These are phyloP conservation scores for Chlorodrepanis virens DNA, from an alignment of 2,113 vertebrate species.

Conservation along the genomic window DNA sequence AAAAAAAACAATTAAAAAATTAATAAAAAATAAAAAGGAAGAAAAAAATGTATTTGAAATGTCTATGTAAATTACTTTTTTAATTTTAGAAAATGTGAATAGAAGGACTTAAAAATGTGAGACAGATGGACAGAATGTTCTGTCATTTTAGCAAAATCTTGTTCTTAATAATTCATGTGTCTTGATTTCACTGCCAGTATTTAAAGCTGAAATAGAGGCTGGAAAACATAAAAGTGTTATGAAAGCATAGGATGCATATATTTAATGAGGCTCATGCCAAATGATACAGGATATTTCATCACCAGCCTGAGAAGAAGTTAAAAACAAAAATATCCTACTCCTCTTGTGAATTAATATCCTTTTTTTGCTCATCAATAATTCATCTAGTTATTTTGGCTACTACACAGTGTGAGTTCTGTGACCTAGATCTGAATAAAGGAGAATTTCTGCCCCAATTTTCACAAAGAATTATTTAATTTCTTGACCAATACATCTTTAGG, in stretches of 20 bases:
- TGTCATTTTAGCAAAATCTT: neutral
- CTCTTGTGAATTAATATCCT: slow-evolving; percentile 17
- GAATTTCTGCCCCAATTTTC: neutral
- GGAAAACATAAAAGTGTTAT: neutral
- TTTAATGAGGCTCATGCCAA: neutral
- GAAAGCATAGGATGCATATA: neutral
- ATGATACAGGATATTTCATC: neutral
- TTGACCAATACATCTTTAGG: neutral
- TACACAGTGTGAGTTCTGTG: neutral
- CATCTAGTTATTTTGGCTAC: slow-evolving; percentile 28
- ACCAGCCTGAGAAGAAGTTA: neutral
- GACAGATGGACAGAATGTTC: neutral
- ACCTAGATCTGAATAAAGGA: slow-evolving; percentile 30
- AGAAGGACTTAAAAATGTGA: neutral
- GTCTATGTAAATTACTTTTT: neutral
- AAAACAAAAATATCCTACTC: slow-evolving; percentile 13
- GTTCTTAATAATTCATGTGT: neutral
- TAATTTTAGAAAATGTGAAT: neutral
- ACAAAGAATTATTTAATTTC: neutral
- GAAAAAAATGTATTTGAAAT: neutral
- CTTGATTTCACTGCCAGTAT: neutral
- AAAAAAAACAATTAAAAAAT: neutral
- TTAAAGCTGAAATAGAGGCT: neutral
- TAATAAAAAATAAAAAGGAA: neutral
- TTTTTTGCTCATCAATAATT: slow-evolving; percentile 22